phyloP scores from a whole-genome alignment of 2,797 vertebrate species.

The Perodicticus potto region DNA sequence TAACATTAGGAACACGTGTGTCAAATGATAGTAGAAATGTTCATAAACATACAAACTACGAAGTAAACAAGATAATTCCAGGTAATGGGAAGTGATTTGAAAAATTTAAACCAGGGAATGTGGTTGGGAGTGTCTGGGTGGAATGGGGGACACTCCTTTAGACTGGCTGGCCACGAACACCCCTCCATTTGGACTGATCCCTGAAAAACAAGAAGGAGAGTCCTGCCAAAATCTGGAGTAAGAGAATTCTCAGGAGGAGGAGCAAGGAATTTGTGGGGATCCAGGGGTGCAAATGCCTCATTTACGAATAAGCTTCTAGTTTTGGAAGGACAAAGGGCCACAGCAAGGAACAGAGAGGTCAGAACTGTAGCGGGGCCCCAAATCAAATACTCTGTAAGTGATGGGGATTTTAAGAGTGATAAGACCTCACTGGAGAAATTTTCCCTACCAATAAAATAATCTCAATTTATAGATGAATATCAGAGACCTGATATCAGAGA shows the following conservation, averaged over 20 bases:
- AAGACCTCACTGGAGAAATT: not conserved
- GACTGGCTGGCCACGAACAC: not conserved
- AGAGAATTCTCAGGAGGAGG: not conserved
- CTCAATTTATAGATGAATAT: not conserved
- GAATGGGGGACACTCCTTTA: not conserved
- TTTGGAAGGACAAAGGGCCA: not conserved
- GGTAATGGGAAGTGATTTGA: not conserved
- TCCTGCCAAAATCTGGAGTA: not conserved
- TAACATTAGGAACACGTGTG: not conserved
- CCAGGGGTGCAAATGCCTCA: not conserved
- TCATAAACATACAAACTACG: not conserved
- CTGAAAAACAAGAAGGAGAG: not conserved
- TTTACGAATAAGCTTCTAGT: not conserved
- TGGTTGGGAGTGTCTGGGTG: not conserved
- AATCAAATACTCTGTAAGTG: not conserved
- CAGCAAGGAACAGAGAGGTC: not conserved
- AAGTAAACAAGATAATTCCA: not conserved
- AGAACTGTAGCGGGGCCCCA: not conserved
- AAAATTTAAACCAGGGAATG: not conserved
- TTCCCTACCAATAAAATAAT: not conserved
- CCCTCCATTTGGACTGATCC: not conserved
- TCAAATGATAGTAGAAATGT: not conserved
- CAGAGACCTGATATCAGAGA: not conserved
- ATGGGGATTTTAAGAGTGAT: not conserved
- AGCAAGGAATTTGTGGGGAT: no score